A percentile compares a stretch with the other conserved stretches of the same genome.
Conservation (phyloP, 2,888 invertebrate genomes). For the Apeira syringaria region DNA sequence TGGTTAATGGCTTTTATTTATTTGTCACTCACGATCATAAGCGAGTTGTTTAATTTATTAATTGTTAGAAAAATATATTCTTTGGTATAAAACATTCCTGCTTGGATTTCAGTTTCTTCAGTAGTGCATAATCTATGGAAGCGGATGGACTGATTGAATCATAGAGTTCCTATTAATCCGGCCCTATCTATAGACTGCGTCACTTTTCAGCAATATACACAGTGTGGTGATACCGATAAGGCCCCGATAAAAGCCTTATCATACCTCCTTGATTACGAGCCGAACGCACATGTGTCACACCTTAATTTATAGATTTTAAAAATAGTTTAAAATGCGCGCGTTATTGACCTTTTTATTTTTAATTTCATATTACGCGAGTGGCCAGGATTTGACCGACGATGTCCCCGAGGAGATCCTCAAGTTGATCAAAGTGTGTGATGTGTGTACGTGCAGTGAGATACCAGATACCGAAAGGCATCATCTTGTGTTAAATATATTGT, state of each 20-base stretch:
- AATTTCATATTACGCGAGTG: constrained; percentile 44
- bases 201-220: constrained; percentile 70
- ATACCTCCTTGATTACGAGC: constrained; percentile 62
- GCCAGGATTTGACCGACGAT: constrained; percentile 45
- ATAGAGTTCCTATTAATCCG: constrained; percentile 40
- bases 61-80: too few relatives aligned
- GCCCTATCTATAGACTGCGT: constrained; percentile 53
- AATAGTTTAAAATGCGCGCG: constrained; percentile 51
- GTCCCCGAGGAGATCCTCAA: constrained; percentile 43
- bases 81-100: too few relatives aligned
- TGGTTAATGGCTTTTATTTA: too few relatives aligned
- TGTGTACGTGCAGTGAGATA: constrained; percentile 77
- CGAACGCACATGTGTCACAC: constrained; percentile 51
- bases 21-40: too few relatives aligned
- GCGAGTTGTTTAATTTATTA: too few relatives aligned
- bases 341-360: constrained; percentile 57
- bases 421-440: constrained; percentile 62
- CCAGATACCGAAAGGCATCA: constrained; percentile 64
- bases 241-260: constrained; percentile 68
- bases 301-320: constrained; percentile 31
- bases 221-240: constrained; percentile 65
- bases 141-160: constrained; percentile 31
- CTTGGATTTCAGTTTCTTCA: too few relatives aligned
- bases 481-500: constrained; percentile 72
- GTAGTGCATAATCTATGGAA: too few relatives aligned